Evolutionary conservation across 2,113 vertebrate species (phyloP).

Genomic region (Poecile atricapillus): DNA sequence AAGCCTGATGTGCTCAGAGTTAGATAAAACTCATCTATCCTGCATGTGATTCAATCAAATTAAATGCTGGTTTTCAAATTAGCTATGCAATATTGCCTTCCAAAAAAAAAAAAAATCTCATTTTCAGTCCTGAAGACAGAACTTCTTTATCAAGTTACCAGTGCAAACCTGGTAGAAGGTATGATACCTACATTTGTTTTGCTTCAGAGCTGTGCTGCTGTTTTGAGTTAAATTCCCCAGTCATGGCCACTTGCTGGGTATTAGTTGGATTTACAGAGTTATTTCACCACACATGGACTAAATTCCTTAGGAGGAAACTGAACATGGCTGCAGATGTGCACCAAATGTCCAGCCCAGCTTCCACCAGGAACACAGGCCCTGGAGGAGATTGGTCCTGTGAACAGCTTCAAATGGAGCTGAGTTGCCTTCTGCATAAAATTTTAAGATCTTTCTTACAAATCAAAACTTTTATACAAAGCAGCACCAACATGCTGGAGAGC

Average conservation of each 20-base stretch:
- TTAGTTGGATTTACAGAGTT: background rate
- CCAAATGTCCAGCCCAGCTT: background rate
- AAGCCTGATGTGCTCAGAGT: background rate
- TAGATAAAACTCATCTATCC: background rate
- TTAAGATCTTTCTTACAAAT: background rate
- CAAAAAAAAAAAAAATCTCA: background rate
- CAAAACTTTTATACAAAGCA: background rate
- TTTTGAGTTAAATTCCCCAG: background rate
- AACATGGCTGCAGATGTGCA: background rate
- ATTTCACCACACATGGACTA: background rate
- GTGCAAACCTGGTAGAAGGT: background rate
- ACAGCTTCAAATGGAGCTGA: background rate
- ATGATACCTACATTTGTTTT: background rate
- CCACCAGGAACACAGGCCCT: background rate
- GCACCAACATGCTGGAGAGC: background rate
- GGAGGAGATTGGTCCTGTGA: background rate
- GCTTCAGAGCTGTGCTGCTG: background rate
- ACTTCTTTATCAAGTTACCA: background rate
- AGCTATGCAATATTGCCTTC: background rate
- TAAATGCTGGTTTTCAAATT: background rate
- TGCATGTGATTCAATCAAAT: background rate
- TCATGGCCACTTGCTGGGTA: background rate
- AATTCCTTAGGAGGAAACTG: background rate
- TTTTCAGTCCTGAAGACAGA: background rate
- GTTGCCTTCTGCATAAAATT: background rate